Evolutionary conservation across 2,113 vertebrate genomes (phyloP).

Genomic region (Hydropotes inermis): DNA sequence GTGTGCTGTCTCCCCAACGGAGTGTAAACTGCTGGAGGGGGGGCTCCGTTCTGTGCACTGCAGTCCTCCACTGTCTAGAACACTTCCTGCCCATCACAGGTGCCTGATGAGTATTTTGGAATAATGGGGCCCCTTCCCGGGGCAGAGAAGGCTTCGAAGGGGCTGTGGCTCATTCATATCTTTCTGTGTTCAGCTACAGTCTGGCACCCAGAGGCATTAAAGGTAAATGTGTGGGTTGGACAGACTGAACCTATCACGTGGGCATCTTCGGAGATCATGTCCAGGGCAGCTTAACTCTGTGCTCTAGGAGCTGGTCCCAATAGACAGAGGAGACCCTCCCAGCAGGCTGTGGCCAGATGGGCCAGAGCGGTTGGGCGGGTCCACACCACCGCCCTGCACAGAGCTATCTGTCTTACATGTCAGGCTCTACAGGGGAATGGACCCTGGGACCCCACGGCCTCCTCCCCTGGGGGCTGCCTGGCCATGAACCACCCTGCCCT

Average conservation of each 20-base stretch:
- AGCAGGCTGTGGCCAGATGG: neutral
- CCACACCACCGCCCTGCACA: neutral
- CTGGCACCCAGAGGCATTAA: neutral
- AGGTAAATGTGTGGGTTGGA: neutral
- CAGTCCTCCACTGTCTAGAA: neutral
- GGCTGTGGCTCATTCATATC: neutral
- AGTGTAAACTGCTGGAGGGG: neutral
- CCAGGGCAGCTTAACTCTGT: neutral
- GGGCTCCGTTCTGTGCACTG: neutral
- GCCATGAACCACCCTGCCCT: neutral
- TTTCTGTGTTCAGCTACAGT: neutral
- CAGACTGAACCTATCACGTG: rapidly evolving
- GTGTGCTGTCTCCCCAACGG: neutral
- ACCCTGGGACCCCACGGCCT: neutral
- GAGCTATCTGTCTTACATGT: neutral
- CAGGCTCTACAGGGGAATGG: neutral
- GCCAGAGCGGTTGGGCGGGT: neutral
- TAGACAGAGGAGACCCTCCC: neutral
- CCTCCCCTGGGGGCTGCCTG: neutral
- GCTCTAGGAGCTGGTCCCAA: neutral
- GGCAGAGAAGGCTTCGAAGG: neutral
- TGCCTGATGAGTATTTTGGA: neutral
- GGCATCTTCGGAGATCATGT: neutral
- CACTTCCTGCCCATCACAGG: neutral
- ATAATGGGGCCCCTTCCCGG: neutral